Evolutionary conservation across 2,797 vertebrate genomes (phyloP).

Genomic region (Darevskia mixta): DNA sequence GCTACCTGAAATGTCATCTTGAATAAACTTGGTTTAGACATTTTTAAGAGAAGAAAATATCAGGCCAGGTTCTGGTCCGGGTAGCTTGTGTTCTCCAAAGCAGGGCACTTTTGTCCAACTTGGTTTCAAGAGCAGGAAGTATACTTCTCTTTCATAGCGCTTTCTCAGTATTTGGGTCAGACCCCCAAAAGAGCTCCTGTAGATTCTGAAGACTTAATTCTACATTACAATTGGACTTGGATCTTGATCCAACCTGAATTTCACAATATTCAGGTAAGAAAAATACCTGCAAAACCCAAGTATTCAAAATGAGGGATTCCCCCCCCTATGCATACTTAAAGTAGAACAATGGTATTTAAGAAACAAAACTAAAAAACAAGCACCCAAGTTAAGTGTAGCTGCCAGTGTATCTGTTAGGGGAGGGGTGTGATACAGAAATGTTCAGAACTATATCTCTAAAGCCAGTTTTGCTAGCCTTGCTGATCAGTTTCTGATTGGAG

Average conservation of each 20-base stretch:
- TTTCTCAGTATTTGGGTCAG: slow-evolving; percentile 40
- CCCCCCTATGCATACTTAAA: not conserved
- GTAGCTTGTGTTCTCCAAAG: not conserved
- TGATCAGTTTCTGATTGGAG: not conserved
- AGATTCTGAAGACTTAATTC: slow-evolving; percentile 60
- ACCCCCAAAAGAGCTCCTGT: slow-evolving; percentile 71
- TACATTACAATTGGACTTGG: slow-evolving; percentile 30
- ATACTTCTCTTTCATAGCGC: not conserved
- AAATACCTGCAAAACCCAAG: slow-evolving; percentile 15
- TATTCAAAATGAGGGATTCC: not conserved
- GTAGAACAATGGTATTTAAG: not conserved
- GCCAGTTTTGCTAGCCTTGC: not conserved
- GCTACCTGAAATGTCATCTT: not conserved
- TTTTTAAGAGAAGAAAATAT: not conserved
- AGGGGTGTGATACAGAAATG: not conserved
- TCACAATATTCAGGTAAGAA: slow-evolving; percentile 54
- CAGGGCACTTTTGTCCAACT: not conserved
- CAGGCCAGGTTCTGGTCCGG: not conserved
- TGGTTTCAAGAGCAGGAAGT: slow-evolving; percentile 12
- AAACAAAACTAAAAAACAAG: not conserved
- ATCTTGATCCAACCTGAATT: slow-evolving; percentile 56
- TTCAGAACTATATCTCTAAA: not conserved
- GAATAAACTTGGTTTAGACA: not conserved
- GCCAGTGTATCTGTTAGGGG: slow-evolving; percentile 2
- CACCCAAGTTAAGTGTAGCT: not conserved